Evolutionary conservation across 1,140 invertebrate species (phyloP).

Genomic region (Apis cerana): DNA sequence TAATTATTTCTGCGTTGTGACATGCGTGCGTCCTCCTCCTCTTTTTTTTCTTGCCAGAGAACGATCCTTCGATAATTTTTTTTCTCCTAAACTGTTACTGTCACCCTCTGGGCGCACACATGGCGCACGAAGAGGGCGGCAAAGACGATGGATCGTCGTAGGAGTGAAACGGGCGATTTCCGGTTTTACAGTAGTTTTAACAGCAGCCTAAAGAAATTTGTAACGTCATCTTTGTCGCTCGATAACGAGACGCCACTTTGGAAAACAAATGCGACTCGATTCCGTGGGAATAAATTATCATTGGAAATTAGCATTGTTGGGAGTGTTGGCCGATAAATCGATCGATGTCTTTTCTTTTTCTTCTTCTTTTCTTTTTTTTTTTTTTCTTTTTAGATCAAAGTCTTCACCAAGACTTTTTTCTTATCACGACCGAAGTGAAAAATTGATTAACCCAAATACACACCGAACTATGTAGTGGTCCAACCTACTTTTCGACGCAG

Average conservation of each 20-base stretch:
- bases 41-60: too few species aligned
- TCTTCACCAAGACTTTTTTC: not conserved
- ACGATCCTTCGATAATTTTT: conserved; percentile 39
- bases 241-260: not conserved
- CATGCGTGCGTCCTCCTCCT: not conserved
- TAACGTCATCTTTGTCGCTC: not conserved
- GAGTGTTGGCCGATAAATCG: not conserved
- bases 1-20: not conserved
- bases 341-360: not conserved
- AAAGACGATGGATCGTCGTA: not conserved
- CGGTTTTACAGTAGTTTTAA: not conserved
- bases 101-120: conserved; percentile 1
- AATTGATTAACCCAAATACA: conserved; percentile 27
- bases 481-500: conserved; percentile 14
- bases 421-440: not conserved
- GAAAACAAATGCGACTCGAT: conserved; percentile 7
- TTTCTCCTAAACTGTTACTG: not conserved
- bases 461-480: not conserved
- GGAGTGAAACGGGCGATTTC: conserved; percentile 25
- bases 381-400: not conserved
- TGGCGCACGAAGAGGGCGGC: conserved; percentile 9
- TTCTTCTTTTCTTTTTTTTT: too few species aligned
- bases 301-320: not conserved
- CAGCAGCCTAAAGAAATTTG: not conserved
- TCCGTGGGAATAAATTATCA: conserved; percentile 34